phyloP scores from a whole-genome alignment of 2,113 vertebrate genomes.

The Cyrtonyx montezumae region DNA sequence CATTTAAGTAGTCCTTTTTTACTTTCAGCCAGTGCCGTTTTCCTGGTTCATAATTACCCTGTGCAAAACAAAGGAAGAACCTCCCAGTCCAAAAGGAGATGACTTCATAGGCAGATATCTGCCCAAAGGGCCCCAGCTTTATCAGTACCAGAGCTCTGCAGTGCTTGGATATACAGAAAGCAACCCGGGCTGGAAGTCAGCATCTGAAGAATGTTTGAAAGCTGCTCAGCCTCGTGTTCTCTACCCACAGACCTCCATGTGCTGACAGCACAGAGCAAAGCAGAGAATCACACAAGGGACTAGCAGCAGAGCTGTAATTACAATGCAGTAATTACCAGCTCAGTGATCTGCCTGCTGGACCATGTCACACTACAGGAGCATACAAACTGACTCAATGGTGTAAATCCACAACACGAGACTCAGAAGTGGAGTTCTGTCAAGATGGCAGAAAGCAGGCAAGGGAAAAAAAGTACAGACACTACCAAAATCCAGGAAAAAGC shows the following conservation, averaged over 20 bases:
- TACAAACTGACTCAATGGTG: not conserved
- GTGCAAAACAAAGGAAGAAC: not conserved
- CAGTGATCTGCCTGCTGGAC: not conserved
- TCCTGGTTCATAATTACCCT: constrained; percentile 94
- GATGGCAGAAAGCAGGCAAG: not conserved
- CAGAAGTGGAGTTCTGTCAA: not conserved
- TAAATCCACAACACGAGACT: not conserved
- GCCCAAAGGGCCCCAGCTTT: not conserved
- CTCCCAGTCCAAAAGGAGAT: not conserved
- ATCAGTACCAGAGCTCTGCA: not conserved
- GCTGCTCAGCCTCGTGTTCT: not conserved
- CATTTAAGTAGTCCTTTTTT: constrained; percentile 97
- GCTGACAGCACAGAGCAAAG: too few relatives aligned
- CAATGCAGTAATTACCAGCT: not conserved
- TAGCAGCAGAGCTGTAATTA: not conserved
- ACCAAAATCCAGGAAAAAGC: not conserved
- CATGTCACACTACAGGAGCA: not conserved
- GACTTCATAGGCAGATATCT: not conserved
- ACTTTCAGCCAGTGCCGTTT: constrained; percentile 99
- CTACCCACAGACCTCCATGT: not conserved
- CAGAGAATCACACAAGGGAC: not conserved
- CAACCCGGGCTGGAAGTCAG: not conserved
- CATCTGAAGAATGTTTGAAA: not conserved
- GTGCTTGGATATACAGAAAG: not conserved
- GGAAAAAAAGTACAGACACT: not conserved